Conservation (phyloP, 2,888 invertebrate species). For the Andrena camellia region DNA sequence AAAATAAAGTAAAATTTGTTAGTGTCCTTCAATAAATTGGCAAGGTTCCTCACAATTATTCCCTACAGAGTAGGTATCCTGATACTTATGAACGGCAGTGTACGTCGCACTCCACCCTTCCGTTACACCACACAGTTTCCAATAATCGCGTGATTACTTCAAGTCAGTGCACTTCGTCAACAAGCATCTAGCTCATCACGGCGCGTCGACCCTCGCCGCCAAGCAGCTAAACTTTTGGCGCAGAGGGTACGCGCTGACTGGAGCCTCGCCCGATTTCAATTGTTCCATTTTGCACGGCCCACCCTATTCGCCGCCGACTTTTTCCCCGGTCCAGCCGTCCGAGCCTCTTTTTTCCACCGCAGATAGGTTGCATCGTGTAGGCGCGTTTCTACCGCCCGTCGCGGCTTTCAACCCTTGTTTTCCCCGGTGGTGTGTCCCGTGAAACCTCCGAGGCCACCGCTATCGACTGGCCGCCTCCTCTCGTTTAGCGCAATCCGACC, state of each 20-base stretch:
- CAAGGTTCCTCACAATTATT: too few species aligned
- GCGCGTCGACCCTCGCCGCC: background rate
- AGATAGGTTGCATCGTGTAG: slow-evolving; percentile 61
- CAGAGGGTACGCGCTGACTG: slow-evolving; percentile 54
- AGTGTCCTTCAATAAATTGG: too few species aligned
- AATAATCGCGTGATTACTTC: too few species aligned
- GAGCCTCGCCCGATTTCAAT: slow-evolving; percentile 70
- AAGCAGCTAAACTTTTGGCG: slow-evolving; percentile 22
- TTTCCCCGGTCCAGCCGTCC: slow-evolving; percentile 46
- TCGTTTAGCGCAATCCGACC: slow-evolving; percentile 75
- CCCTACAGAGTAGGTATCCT: too few species aligned
- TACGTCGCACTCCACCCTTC: too few species aligned
- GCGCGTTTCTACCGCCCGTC: slow-evolving; percentile 52
- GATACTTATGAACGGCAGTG: too few species aligned
- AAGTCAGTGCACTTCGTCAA: background rate
- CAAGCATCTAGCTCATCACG: background rate
- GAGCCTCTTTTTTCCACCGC: slow-evolving; percentile 45
- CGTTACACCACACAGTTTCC: too few species aligned
- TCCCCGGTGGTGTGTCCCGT: slow-evolving; percentile 61
- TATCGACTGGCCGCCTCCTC: slow-evolving; percentile 54
- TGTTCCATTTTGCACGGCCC: slow-evolving; percentile 70
- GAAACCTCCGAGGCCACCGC: slow-evolving; percentile 36
- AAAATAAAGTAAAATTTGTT: too few species aligned
- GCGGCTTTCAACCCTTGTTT: slow-evolving; percentile 77
- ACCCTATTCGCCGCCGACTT: slow-evolving; percentile 27